A percentile compares a stretch with the other conserved stretches of the same genome.
phyloP scores from a whole-genome alignment of 2,888 invertebrate species.

The Apamea anceps region DNA sequence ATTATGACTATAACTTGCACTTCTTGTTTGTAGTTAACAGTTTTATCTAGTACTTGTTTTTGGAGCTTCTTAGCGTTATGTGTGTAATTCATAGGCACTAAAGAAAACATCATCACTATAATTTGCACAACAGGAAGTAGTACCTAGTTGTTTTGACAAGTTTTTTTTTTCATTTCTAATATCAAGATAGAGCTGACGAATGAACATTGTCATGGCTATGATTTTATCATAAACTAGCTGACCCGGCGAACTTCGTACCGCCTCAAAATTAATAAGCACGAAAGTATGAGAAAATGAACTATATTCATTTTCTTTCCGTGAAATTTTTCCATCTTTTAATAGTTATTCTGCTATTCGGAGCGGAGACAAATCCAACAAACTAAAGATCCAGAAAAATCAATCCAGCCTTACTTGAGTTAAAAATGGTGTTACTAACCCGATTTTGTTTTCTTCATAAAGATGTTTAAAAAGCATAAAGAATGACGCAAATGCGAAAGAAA shows the following conservation, averaged over 20 bases:
- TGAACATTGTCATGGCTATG: background rate
- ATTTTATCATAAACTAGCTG: background rate
- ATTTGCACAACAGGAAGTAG: background rate
- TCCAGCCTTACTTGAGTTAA: background rate
- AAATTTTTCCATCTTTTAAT: background rate
- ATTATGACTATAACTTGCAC: slow-evolving; percentile 13
- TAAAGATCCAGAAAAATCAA: background rate
- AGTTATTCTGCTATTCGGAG: background rate
- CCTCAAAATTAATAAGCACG: background rate
- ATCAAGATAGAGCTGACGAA: background rate
- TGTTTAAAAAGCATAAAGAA: slow-evolving; percentile 8
- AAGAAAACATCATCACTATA: background rate
- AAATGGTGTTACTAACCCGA: background rate
- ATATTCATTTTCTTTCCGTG: background rate
- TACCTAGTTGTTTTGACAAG: background rate
- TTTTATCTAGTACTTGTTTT: background rate
- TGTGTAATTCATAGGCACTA: background rate
- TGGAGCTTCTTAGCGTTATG: background rate
- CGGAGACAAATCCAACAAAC: background rate
- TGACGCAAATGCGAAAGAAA: background rate
- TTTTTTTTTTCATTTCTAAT: background rate
- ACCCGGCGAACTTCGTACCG: background rate
- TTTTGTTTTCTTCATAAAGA: background rate
- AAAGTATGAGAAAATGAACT: background rate
- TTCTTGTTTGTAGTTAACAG: slow-evolving; percentile 14